Evolutionary conservation across 2,888 invertebrate genomes (phyloP).

Genomic region (Heliconius ethilla): DNA sequence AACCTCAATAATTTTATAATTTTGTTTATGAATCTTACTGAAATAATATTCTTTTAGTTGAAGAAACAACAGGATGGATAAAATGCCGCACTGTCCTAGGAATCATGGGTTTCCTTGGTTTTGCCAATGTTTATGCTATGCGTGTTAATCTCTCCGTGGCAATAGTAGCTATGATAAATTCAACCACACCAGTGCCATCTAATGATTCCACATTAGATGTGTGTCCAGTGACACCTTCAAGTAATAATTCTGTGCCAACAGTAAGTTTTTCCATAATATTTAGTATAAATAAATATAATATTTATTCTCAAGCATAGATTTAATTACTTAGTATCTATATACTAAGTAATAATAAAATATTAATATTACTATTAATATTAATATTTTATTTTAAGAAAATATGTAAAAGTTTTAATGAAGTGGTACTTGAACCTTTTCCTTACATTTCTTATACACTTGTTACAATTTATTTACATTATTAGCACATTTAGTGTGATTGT

Average conservation of each 20-base stretch:
- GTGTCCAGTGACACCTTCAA: conserved; percentile 77
- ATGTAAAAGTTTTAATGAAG: no score
- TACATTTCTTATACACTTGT: no score
- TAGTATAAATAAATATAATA: no score
- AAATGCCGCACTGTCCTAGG: conserved; percentile 90
- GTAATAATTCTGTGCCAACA: conserved; percentile 68
- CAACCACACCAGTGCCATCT: conserved; percentile 82
- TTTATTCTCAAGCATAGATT: no score
- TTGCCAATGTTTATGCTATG: conserved; percentile 94
- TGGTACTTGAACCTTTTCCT: no score
- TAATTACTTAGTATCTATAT: no score
- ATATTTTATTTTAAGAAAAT: no score
- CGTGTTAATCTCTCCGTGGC: conserved; percentile 95
- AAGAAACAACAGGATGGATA: conserved; percentile 85
- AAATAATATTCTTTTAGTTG: conserved; percentile 54
- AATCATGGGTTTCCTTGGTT: conserved; percentile 92
- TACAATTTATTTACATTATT: no score
- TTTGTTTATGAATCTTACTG: background rate
- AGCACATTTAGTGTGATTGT: no score
- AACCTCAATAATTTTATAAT: background rate
- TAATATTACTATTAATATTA: no score
- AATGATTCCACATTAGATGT: conserved; percentile 83
- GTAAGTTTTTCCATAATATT: conserved; percentile 56
- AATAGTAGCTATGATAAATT: conserved; percentile 96
- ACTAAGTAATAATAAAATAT: no score